phyloP scores from a whole-genome alignment of 2,797 vertebrate species.

The Dermochelys coriacea region DNA sequence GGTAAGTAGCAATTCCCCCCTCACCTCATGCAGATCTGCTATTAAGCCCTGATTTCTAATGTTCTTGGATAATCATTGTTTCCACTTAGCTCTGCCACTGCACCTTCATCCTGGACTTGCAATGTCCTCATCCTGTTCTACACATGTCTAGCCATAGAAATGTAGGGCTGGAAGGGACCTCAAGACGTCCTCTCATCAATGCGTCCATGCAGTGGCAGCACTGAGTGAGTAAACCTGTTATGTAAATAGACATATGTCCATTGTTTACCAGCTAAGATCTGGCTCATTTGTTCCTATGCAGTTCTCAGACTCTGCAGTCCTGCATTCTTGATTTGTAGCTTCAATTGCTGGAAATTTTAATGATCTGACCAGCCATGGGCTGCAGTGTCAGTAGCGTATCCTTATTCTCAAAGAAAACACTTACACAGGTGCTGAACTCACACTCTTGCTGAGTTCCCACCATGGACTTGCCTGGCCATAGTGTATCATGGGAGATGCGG shows the following conservation, averaged over 20 bases:
- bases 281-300: not conserved
- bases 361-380: not conserved
- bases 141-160: not conserved
- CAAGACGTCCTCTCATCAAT: not conserved
- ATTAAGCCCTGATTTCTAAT: conserved; percentile 4
- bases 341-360: no score
- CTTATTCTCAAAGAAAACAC: not conserved
- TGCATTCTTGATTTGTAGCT: not conserved
- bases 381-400: not conserved
- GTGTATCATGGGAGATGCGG: not conserved
- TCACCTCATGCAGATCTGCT: not conserved
- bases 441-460: not conserved
- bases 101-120: not conserved
- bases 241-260: not conserved
- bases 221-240: not conserved
- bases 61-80: conserved; percentile 37
- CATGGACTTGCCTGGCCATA: not conserved
- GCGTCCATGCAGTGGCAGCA: not conserved
- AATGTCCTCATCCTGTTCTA: not conserved
- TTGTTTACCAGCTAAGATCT: not conserved
- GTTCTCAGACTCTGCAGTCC: not conserved
- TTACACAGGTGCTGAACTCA: not conserved
- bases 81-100: not conserved
- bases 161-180: not conserved
- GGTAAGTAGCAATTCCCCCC: rapidly evolving